Evolutionary conservation across 1,140 invertebrate species (phyloP).

Genomic region (Phortica variegata): DNA sequence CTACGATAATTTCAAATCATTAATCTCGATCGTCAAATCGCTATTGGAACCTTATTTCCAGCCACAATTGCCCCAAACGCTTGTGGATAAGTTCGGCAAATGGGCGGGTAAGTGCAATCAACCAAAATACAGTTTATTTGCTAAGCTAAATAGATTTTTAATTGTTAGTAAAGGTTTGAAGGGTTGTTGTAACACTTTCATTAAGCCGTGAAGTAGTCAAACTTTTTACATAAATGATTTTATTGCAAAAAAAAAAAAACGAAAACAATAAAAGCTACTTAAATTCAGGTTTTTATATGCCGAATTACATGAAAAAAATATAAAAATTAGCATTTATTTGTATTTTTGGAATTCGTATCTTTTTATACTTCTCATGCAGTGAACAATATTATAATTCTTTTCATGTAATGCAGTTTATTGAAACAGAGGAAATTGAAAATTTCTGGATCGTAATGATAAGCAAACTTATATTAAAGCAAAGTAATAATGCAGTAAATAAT

Average conservation of each 20-base stretch:
- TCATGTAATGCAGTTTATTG: too few species aligned
- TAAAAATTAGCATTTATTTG: not conserved
- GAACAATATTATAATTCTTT: too few species aligned
- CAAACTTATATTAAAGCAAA: too few species aligned
- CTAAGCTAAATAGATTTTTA: not conserved
- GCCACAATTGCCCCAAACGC: slow-evolving; percentile 59
- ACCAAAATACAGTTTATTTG: not conserved
- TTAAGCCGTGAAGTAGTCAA: too few species aligned
- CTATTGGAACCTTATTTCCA: slow-evolving; percentile 62
- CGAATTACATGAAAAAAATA: not conserved
- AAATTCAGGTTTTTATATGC: not conserved
- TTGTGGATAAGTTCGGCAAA: slow-evolving; percentile 61
- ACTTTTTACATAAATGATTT: not conserved
- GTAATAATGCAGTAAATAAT: too few species aligned
- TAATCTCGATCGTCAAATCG: slow-evolving; percentile 58
- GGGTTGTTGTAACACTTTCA: not conserved
- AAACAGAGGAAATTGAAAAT: too few species aligned
- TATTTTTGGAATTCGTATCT: too few species aligned
- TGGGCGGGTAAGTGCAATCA: slow-evolving; percentile 60
- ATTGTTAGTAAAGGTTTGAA: not conserved
- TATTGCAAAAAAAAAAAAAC: not conserved
- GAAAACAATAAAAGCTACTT: not conserved
- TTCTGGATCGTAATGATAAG: too few species aligned
- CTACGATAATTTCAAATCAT: slow-evolving; percentile 60
- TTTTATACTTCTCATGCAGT: too few species aligned